phyloP scores from a whole-genome alignment of 2,888 invertebrate species.

The Urechis unicinctus region DNA sequence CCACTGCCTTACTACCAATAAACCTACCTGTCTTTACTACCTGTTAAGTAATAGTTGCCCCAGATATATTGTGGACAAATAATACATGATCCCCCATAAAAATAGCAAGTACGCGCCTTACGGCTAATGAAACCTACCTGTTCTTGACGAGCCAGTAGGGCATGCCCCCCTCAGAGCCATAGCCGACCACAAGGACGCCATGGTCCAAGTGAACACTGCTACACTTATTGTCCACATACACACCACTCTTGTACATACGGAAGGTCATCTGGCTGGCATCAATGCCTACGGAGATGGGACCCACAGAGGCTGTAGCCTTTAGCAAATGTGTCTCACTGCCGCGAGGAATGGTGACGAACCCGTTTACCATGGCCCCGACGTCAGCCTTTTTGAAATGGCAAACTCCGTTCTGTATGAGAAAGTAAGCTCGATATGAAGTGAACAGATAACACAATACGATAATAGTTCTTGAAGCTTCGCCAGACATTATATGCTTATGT shows the following conservation, averaged over 20 bases:
- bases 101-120: no score
- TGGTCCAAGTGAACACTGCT: conserved; percentile 17
- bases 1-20: no score
- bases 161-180: conserved; percentile 23
- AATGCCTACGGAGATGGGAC: conserved; percentile 76
- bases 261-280: conserved; percentile 68
- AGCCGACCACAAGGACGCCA: conserved; percentile 23
- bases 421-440: no score
- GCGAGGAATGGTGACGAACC: conserved; percentile 27
- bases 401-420: no score
- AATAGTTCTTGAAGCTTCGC: no score
- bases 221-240: conserved; percentile 23
- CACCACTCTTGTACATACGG: conserved; percentile 18
- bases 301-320: conserved; percentile 28
- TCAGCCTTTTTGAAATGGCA: conserved; percentile 13
- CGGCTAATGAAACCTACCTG: no score
- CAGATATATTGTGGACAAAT: no score
- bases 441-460: no score
- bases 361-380: conserved; percentile 28
- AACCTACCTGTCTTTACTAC: no score
- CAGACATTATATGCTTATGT: no score
- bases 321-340: conserved; percentile 26
- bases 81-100: no score
- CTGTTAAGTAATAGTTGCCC: no score
- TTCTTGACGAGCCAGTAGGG: conserved; percentile 37